Evolutionary conservation across 2,888 invertebrate genomes (phyloP).

Genomic region (Penaeus monodon): DNA sequence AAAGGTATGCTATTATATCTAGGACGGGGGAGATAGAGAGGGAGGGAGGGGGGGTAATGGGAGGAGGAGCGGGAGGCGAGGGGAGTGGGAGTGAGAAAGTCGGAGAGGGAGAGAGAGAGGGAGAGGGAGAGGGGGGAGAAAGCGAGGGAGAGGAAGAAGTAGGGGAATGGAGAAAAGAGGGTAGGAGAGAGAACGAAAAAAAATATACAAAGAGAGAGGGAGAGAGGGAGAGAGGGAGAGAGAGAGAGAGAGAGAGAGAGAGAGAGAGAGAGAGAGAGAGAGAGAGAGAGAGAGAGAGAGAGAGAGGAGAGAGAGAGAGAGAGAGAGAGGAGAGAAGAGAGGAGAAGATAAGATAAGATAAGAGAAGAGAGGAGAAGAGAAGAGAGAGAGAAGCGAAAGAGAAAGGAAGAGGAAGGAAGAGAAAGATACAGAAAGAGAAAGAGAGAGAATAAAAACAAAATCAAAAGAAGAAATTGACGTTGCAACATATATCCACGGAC

Average conservation of each 20-base stretch:
- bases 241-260: neutral
- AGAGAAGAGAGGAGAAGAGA: neutral
- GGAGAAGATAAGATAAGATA: neutral
- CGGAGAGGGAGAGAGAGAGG: too few species aligned
- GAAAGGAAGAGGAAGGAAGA: neutral
- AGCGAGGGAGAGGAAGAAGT: neutral
- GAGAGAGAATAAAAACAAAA: too few species aligned
- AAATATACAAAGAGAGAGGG: neutral
- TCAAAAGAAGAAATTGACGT: too few species aligned
- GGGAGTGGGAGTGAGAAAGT: neutral
- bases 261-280: neutral
- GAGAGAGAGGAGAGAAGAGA: neutral
- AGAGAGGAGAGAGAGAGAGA: constrained; percentile 5
- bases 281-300: neutral
- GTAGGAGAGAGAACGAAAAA: neutral
- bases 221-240: neutral
- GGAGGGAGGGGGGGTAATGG: neutral
- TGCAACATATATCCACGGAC: too few species aligned
- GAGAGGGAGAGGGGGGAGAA: neutral
- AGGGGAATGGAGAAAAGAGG: neutral
- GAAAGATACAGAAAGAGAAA: neutral
- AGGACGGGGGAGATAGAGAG: neutral
- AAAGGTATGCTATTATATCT: too few species aligned
- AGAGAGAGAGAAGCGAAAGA: neutral
- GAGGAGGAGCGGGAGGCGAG: neutral